Evolutionary conservation across 2,797 vertebrate species (phyloP), one percentile per base, ranked within the genome.

Genomic region (Gallinago nigripennis): DNA sequence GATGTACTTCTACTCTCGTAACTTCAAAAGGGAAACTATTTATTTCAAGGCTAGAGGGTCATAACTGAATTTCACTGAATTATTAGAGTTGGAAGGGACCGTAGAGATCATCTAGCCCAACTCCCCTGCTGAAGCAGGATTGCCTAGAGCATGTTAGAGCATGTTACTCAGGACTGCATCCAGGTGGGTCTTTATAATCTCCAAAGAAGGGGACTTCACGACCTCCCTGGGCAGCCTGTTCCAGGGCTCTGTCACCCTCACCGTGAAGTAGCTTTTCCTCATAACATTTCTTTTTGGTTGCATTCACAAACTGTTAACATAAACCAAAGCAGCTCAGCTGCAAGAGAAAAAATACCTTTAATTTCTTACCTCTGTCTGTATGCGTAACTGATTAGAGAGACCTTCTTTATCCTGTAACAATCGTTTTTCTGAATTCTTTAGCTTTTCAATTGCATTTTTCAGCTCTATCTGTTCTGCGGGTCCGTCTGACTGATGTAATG

Each of bases 351-450:
- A 87, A 84, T 3, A 33, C 5, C 8, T 95, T 89, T 48, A 16
- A 66, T 31, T 79, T 77, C 97, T 97, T 95, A 99, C 99, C 99
- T 99, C 99, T 24, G 99, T 99, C 97, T 99, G 99, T 45, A 99
- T 97, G 20, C 98, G 98, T 8, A 99, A 98, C 97, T 99, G 99
- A 95, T 99, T 99, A 41, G 96, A 99, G 54, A 99, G 99, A 15
- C 99, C 99, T 97, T 99, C 99, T 88, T 99, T 99, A 96, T 99
- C 99, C 97, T 99, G 99, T 41, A 99, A 97, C 66, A 99, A 97
- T 48, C 99, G 97, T 82, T 98, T 98, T 92, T 99, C 99, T 14
- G 99, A 99, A 97, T 98, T 99, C 96, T 98, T 98, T 60, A 99
- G 98, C 95, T 99, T 99, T 96, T 99, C 98, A 71, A 99, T 64